A percentile compares a stretch with the other conserved stretches of the same genome.
These are phyloP conservation scores for Pseudopleuronectes americanus DNA, from an alignment of 2,797 vertebrate genomes.

Conservation along the genomic window DNA sequence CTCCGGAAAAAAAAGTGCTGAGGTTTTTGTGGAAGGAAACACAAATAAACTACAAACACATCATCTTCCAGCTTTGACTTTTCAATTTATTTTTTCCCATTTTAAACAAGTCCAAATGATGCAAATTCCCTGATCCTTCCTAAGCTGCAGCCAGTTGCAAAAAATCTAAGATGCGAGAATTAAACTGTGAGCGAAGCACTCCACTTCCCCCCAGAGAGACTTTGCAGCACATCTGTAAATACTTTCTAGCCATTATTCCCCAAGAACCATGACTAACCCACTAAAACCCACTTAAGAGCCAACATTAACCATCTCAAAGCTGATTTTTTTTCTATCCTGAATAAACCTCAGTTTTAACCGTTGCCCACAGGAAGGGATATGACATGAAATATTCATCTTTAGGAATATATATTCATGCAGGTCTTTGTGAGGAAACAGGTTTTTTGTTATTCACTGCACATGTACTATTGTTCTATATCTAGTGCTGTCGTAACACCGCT, in stretches of 20 bases:
- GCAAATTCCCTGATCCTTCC: slow-evolving; percentile 32
- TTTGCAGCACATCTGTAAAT: slow-evolving; percentile 70
- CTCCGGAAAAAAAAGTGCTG: slow-evolving; percentile 4
- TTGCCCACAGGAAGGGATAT: not conserved
- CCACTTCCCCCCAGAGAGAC: slow-evolving; percentile 38
- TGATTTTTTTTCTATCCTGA: slow-evolving; percentile 3
- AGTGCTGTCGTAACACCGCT: slow-evolving; percentile 9
- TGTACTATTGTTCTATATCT: not conserved
- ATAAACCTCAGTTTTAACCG: slow-evolving; percentile 27
- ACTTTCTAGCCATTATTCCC: slow-evolving; percentile 61
- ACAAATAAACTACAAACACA: slow-evolving; percentile 2
- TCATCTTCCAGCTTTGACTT: slow-evolving; percentile 8
- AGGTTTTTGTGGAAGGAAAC: slow-evolving; percentile 22
- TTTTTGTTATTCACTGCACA: slow-evolving; percentile 12
- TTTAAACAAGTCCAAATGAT: slow-evolving; percentile 15
- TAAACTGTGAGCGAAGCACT: slow-evolving; percentile 48
- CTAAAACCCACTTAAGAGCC: slow-evolving; percentile 65
- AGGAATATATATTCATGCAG: not conserved
- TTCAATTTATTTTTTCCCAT: slow-evolving; percentile 5
- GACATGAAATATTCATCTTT: slow-evolving; percentile 7
- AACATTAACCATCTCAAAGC: slow-evolving; percentile 41
- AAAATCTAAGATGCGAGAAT: slow-evolving; percentile 46
- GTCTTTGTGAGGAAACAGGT: not conserved
- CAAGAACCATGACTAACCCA: slow-evolving; percentile 64
- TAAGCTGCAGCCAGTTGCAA: slow-evolving; percentile 34